Percentiles rank a stretch among this genome's conserved stretches.
These are phyloP conservation scores for Pitangus sulphuratus DNA, from an alignment of 2,797 vertebrate species.

Conservation along the genomic window DNA sequence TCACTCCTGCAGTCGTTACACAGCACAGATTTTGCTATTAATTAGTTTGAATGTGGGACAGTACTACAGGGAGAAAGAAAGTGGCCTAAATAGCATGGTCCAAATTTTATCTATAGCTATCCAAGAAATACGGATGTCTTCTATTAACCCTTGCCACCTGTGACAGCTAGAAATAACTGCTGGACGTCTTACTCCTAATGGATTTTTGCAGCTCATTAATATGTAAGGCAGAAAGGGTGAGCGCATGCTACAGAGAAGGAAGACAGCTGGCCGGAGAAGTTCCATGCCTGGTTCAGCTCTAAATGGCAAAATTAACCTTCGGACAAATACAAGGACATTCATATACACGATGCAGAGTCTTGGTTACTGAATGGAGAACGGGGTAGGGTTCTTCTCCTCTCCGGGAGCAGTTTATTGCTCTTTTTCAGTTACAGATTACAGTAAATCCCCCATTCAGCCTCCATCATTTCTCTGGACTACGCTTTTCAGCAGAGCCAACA, in stretches of 20 bases:
- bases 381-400: neutral
- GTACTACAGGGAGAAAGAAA: constrained; percentile 61
- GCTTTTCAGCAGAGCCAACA: neutral
- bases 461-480: neutral
- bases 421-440: neutral
- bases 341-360: accelerated
- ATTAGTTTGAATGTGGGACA: constrained; percentile 71
- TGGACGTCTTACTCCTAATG: neutral
- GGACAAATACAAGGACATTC: neutral
- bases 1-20: neutral
- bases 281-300: neutral
- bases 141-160: constrained; percentile 43
- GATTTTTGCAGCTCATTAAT: neutral
- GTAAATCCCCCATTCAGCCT: neutral
- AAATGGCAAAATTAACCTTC: neutral
- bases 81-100: constrained; percentile 57
- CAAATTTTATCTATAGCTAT: constrained; percentile 35
- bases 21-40: constrained; percentile 31
- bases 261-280: neutral
- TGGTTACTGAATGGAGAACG: neutral
- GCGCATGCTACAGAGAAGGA: neutral
- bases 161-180: neutral
- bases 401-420: neutral
- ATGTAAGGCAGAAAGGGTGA: neutral
- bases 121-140: neutral